phyloP scores from a whole-genome alignment of 2,888 invertebrate species.

The Pilophorus perplexus region DNA sequence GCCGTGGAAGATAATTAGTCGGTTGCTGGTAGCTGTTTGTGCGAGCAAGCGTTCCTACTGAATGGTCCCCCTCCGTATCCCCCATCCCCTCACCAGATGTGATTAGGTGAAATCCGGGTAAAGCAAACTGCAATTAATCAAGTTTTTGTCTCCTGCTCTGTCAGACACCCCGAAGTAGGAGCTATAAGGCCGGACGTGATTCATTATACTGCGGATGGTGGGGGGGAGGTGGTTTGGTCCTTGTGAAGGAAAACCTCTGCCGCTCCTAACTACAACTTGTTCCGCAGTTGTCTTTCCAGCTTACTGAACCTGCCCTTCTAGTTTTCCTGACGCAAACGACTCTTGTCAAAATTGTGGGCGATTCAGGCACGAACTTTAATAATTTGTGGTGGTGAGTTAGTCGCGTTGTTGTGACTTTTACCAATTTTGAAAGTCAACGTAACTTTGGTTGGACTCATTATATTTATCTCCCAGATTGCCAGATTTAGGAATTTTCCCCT shows the following conservation, averaged over 20 bases:
- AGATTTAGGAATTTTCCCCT: no score
- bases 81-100: conserved; percentile 19
- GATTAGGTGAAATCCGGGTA: conserved; percentile 26
- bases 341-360: no score
- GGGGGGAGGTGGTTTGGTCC: background rate
- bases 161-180: conserved; percentile 25
- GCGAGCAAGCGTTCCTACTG: conserved; percentile 12
- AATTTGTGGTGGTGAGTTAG: no score
- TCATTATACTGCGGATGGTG: conserved; percentile 1
- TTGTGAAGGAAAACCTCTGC: conserved; percentile 9
- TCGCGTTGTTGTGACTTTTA: no score
- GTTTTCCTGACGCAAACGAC: no score
- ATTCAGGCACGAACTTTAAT: no score
- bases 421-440: no score
- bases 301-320: no score
- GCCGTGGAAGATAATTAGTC: conserved; percentile 20
- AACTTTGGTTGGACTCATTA: no score
- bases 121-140: conserved; percentile 31
- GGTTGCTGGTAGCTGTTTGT: conserved; percentile 13
- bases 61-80: background rate
- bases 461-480: no score
- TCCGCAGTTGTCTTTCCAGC: no score
- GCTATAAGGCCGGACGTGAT: conserved; percentile 29
- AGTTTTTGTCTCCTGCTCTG: conserved; percentile 26
- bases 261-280: no score